phyloP scores from a whole-genome alignment of 2,888 invertebrate genomes.

The Pachydiplax longipennis region DNA sequence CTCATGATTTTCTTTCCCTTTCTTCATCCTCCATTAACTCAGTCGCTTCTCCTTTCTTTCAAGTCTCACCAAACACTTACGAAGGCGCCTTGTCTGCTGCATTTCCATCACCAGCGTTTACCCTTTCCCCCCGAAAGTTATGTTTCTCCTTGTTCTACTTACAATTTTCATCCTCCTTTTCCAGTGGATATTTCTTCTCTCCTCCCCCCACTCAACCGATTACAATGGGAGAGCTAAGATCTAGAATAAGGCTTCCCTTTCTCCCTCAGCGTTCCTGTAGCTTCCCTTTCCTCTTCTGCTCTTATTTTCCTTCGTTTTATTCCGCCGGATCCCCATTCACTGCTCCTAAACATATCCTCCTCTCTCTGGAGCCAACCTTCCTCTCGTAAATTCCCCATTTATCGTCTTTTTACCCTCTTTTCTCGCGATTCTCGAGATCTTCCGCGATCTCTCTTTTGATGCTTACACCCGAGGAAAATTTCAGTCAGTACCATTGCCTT shows the following conservation, averaged over 20 bases:
- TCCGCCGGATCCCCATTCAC: not conserved
- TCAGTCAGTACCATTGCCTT: too few species aligned
- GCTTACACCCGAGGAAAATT: too few species aligned
- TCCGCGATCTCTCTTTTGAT: too few species aligned
- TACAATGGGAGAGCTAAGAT: constrained; percentile 24
- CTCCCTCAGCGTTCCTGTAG: not conserved
- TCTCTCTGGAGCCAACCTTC: not conserved
- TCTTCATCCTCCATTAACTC: not conserved
- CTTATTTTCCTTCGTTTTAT: not conserved
- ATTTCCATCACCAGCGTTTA: not conserved
- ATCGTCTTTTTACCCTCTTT: not conserved
- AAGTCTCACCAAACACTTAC: not conserved
- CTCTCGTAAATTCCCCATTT: not conserved
- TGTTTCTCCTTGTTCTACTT: not conserved
- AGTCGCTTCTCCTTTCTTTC: not conserved
- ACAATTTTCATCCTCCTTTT: not conserved
- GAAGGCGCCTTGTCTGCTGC: not conserved
- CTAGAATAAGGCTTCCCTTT: not conserved
- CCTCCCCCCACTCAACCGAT: not conserved
- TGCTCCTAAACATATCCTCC: not conserved
- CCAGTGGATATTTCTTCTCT: not conserved
- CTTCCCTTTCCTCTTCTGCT: not conserved
- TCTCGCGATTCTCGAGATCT: not conserved
- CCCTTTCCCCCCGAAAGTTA: not conserved
- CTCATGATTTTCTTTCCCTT: not conserved